phyloP scores from a whole-genome alignment of 2,797 vertebrate species.

The Threskiornis aethiopicus region DNA sequence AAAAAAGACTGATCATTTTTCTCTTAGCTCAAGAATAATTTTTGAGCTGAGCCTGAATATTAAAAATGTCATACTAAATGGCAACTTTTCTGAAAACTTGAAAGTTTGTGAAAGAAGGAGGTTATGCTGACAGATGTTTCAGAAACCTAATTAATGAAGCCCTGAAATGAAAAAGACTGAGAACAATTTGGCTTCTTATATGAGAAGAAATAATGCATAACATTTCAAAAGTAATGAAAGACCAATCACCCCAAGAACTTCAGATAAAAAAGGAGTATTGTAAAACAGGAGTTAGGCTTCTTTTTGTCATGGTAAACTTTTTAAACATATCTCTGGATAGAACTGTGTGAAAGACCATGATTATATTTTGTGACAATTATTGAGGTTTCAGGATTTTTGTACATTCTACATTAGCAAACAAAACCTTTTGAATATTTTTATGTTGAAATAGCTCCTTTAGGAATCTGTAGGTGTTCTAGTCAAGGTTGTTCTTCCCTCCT shows the following conservation, averaged over 20 bases:
- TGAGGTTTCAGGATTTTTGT: neutral
- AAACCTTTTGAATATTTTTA: neutral
- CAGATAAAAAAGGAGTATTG: neutral
- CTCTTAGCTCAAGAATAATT: neutral
- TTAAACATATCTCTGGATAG: neutral
- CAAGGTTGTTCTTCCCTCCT: neutral
- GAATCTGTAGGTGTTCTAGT: neutral
- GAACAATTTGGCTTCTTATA: neutral
- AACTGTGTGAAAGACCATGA: neutral
- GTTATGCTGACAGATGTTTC: constrained; percentile 38
- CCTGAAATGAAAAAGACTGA: constrained; percentile 14
- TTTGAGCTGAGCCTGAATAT: neutral
- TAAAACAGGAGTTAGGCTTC: neutral
- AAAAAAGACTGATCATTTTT: neutral
- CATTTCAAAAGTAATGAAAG: constrained; percentile 23
- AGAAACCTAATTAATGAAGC: constrained; percentile 33
- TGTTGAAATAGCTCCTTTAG: neutral
- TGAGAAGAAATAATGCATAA: neutral
- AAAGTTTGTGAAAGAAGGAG: constrained; percentile 31
- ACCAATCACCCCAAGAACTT: neutral
- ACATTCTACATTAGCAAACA: neutral
- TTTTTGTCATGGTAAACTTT: constrained; percentile 10
- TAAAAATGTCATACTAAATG: constrained; percentile 35
- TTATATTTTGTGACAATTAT: neutral
- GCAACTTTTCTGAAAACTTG: neutral